Evolutionary conservation across 2,888 invertebrate species (phyloP), one percentile per base, ranked within the genome.

Genomic region (Griposia aprilina): DNA sequence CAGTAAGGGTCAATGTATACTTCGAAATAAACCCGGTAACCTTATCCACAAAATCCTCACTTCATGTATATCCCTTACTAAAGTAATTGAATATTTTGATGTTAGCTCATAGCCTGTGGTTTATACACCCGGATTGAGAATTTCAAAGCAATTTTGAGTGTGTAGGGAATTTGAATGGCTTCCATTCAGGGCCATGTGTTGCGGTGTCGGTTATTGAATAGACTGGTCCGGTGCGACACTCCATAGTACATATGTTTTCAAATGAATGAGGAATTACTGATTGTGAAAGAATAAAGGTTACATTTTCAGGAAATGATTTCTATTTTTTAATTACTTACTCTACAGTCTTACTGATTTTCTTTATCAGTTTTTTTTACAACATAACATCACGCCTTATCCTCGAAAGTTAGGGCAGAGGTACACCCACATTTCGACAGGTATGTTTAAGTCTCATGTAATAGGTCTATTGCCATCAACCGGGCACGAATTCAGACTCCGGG

Each of bases 1-100:
- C 10, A 55, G 6, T 2, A 8, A 36, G 85, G 91, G 90, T 91
- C 90, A 90, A 90, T 90, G 3, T n/a, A 17, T 8, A 15, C 50
- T 41, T 11, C 60, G 2, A 45, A 73, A 30, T 20, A 45, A 48
- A 17, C 50, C 30, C 4, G 13, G 23, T 55, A 30, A 41, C 8
- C 26, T 17, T 71, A 71, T 57, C 15, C 36, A 41, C 10, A 57
- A 88, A 23, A 52, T 55, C 50, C 52, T 78, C 36, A 63, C 59
- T 75, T 65, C 17, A 30, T 59, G 20, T 60, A 71, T n/a, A n/a
- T 41, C 30, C 69, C 48, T 62, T 45, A 70, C 48, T n/a, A 55
- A 68, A 26, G 69, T 82, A 72, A 87, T 80, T 71, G 66, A 74
- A 86, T 78, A 86, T 76, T 84, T 86, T 72, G 76, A 76, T 76